These are phyloP conservation scores for Autographa gamma DNA, from an alignment of 2,888 invertebrate species.

Conservation along the genomic window DNA sequence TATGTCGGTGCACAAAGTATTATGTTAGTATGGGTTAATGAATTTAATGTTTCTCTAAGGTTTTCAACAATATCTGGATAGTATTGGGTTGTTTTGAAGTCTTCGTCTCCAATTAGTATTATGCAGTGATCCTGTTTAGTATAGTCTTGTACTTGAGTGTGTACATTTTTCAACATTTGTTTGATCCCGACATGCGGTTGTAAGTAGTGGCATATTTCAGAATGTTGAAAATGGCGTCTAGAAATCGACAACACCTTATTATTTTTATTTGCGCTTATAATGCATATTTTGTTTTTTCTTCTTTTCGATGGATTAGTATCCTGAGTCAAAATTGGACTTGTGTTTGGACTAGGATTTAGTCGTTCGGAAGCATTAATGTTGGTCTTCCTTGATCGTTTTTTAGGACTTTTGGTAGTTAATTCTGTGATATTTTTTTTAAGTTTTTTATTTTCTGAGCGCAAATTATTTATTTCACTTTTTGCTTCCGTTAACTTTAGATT, in stretches of 20 bases:
- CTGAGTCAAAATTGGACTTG: no score
- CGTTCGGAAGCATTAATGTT: no score
- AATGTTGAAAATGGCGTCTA: neutral
- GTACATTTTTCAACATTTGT: constrained; percentile 4
- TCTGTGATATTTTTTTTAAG: no score
- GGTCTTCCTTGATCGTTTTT: no score
- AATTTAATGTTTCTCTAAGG: neutral
- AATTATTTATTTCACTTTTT: no score
- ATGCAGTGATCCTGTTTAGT: constrained; percentile 5
- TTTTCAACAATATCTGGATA: neutral
- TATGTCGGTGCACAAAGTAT: constrained; percentile 2
- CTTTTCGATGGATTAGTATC: neutral
- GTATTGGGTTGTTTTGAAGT: neutral
- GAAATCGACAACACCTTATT: neutral
- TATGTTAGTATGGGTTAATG: neutral
- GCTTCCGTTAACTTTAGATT: no score
- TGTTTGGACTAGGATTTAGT: no score
- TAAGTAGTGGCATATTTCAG: constrained; percentile 7
- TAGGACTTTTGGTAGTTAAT: no score
- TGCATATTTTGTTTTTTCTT: neutral
- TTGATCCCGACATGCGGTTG: constrained; percentile 6
- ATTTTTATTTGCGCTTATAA: neutral
- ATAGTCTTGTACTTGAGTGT: neutral
- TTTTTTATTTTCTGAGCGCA: no score
- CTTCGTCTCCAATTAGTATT: constrained; percentile 8